These are phyloP conservation scores for Pachliopta kotzebuea DNA, from an alignment of 2,888 invertebrate species.

Conservation along the genomic window DNA sequence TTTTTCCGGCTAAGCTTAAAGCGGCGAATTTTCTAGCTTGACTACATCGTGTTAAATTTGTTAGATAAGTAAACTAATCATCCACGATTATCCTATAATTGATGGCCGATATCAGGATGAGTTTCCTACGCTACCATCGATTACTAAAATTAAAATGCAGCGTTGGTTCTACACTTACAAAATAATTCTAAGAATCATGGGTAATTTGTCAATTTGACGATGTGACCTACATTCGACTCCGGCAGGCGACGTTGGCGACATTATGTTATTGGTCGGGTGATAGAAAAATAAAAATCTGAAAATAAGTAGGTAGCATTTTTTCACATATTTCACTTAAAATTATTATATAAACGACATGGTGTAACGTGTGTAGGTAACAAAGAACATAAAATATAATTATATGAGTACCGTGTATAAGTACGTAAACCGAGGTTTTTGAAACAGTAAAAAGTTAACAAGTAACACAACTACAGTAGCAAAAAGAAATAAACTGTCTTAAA, in stretches of 20 bases:
- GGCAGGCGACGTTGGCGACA: slow-evolving; percentile 57
- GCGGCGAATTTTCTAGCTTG: slow-evolving; percentile 63
- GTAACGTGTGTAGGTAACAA: slow-evolving; percentile 67
- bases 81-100: slow-evolving; percentile 58
- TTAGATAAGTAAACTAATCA: slow-evolving; percentile 49
- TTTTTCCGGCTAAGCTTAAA: slow-evolving; percentile 62
- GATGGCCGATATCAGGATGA: slow-evolving; percentile 55
- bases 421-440: slow-evolving; percentile 68
- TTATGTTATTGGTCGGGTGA: slow-evolving; percentile 74
- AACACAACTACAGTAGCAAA: slow-evolving; percentile 65
- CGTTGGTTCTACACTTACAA: slow-evolving; percentile 68
- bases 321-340: slow-evolving; percentile 73
- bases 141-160: slow-evolving; percentile 60
- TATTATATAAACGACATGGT: slow-evolving; percentile 62
- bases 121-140: slow-evolving; percentile 72
- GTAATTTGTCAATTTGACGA: slow-evolving; percentile 60
- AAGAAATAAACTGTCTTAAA: slow-evolving; percentile 74
- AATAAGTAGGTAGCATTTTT: slow-evolving; percentile 79
- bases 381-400: slow-evolving; percentile 38
- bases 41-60: slow-evolving; percentile 52
- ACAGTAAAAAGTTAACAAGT: slow-evolving; percentile 74
- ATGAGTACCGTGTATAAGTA: slow-evolving; percentile 47
- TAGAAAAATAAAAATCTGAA: slow-evolving; percentile 80
- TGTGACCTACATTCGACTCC: slow-evolving; percentile 61
- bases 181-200: slow-evolving; percentile 54